Conservation (phyloP, 2,113 vertebrate species). For the Sapajus apella region DNA sequence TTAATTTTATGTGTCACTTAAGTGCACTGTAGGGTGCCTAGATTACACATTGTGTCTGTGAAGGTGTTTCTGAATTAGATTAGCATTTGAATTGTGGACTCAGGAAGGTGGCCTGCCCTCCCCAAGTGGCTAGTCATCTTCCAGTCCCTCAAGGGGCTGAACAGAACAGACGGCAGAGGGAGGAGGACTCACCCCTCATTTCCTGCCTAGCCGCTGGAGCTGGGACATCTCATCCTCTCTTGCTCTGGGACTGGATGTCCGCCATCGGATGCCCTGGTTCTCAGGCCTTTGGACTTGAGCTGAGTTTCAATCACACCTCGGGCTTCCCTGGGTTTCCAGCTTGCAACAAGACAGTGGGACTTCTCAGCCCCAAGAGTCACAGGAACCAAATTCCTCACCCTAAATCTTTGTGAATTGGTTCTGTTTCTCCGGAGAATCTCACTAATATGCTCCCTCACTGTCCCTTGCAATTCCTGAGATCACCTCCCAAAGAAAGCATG, state of each 20-base stretch:
- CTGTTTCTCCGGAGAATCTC: background rate
- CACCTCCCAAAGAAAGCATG: too few species aligned
- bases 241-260: background rate
- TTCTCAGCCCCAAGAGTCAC: background rate
- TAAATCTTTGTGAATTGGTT: background rate
- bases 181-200: background rate
- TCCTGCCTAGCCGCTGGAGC: background rate
- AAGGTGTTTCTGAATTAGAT: background rate
- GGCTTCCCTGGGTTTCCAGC: background rate
- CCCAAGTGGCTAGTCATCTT: background rate
- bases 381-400: background rate
- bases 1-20: too few species aligned
- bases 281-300: background rate
- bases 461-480: background rate
- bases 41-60: background rate
- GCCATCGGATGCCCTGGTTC: background rate
- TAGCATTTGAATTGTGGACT: background rate
- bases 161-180: too few species aligned
- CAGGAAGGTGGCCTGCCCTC: background rate
- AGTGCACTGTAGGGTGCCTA: background rate
- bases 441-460: background rate
- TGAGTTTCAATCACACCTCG: background rate
- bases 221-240: background rate
- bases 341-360: background rate
- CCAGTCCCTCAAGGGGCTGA: too few species aligned